Evolutionary conservation across 2,888 invertebrate species (phyloP), one percentile per base, ranked within the genome.

Genomic region (Pyrrhia umbra): DNA sequence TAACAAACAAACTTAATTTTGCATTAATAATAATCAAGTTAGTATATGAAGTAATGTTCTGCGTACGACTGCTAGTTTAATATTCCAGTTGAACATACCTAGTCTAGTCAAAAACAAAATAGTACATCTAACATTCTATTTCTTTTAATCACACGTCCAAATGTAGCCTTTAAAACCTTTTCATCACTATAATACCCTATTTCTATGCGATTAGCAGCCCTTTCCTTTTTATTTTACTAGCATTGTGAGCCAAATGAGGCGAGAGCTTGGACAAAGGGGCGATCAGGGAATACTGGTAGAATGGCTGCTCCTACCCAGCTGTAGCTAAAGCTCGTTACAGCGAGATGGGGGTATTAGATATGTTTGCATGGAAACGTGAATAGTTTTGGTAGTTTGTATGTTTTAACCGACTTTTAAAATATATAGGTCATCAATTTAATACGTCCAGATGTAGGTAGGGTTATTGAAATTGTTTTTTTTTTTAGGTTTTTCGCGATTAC

Each of bases 181-280:
- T 50, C 34, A 34, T 34, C 34, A 34, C 34, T 5, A n/a, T 60
- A 60, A 55, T 50, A 20, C 23, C 42, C 58, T 6, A 58, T 71
- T 72, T 42, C 16, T 21, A 72, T 58, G 51, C 66, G 27, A 52
- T 71, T 71, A 71, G 37, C 65, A 57, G 25, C 2, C 20, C 21
- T 63, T 49, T 27, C 34, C n/a, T 30, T 65, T 66, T 72, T 72
- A 72, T 73, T 70, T 66, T 73, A 67, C n/a, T 59, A 46, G 18
- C 50, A 27, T 25, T 51, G 15, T 65, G 66, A 20, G 46, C 50
- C 25, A 63, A 70, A 65, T 71, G 50, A 71, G 50, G 25, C 61
- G 60, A 46, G 37, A 4, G 8, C 27, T n/a, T 50, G 67, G 70
- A 67, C 70, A 55, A 46, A 70, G 23, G 23, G 59, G 60, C 40